Evolutionary conservation across 2,113 vertebrate species (phyloP).

Genomic region (Sorex fumeus): DNA sequence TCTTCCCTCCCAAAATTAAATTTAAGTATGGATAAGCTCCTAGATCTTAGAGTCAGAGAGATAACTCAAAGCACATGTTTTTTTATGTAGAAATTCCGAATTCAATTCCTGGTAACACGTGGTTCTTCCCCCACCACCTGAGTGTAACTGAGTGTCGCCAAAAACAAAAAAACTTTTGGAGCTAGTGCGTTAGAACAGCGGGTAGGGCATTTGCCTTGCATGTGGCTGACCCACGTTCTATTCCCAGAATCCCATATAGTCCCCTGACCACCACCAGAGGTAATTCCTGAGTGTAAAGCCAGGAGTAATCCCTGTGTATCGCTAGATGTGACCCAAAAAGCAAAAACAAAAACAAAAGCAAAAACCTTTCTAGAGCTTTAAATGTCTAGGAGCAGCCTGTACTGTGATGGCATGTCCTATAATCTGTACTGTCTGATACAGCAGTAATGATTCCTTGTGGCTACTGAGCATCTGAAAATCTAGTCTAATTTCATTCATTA

Average conservation of each 20-base stretch:
- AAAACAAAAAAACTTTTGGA: too few relatives aligned
- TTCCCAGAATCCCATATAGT: too few relatives aligned
- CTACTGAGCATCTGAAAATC: not conserved
- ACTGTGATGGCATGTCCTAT: not conserved
- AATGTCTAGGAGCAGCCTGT: not conserved
- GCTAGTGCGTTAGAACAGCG: too few relatives aligned
- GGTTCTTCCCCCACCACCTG: not conserved
- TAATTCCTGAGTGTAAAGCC: too few relatives aligned
- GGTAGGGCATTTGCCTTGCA: too few relatives aligned
- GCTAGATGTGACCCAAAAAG: too few relatives aligned
- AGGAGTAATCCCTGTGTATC: too few relatives aligned
- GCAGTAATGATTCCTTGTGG: not conserved
- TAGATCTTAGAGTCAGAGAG: not conserved
- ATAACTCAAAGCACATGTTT: too few relatives aligned
- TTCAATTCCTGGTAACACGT: not conserved
- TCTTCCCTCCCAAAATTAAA: not conserved
- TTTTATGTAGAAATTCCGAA: too few relatives aligned
- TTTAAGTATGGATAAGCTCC: not conserved
- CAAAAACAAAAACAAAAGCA: too few relatives aligned
- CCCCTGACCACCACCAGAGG: too few relatives aligned
- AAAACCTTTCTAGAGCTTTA: not conserved
- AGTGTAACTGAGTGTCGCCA: not conserved
- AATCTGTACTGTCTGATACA: accelerated
- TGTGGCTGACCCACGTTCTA: too few relatives aligned
- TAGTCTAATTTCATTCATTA: not conserved